Evolutionary conservation across 2,113 vertebrate species (phyloP), one percentile per base, ranked within the genome.

Genomic region (Hipposideros armiger): DNA sequence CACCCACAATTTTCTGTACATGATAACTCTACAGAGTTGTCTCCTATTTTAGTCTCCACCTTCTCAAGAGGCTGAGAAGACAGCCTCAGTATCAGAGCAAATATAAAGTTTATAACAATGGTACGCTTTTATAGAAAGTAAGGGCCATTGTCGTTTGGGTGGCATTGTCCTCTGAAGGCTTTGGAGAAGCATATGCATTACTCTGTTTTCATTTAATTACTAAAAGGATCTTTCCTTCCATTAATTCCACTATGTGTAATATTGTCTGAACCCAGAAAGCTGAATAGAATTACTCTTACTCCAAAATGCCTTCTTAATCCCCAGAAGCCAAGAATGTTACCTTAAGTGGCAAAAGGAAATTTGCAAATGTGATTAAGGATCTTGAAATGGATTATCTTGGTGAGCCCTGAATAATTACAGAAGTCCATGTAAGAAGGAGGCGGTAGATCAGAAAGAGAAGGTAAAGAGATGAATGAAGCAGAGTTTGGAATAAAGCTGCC

Each of bases 361-460:
- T 77, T 80, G 4, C 3, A 86, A 36, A 8, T 60, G 8, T 28
- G 69, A 32, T 10, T 67, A 42, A 88, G 5, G 45, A 47, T 8
- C 8, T 56, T 56, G 6, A 73, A 28, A 15, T 50, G 11, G 45
- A 13, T 80, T 87, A 22, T 56, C 11, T 76, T 4, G 3, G 7
- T n/a, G 20, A 32, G 1, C 3, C 13, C 32, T 16, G 3, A 30
- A 2, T 66, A 17, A 10, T 64, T 2, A 16, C 3, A 19, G 10
- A 9, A 14, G 28, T 54, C 9, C 32, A 66, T 64, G 4, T 30
- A 32, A 45, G 4, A 45, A 17, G 4, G 15, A 74, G 28, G 30
- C 14, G 54, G 15, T 17, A 11, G 52, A 36, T 64, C 22, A 85
- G 8, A 95, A 19, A 22, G 24, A 6, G 26, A 36, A 42, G 24